Percentiles rank a stretch among this genome's conserved stretches.
These are phyloP conservation scores for Falco concolor DNA, from an alignment of 2,797 vertebrate genomes.

Conservation along the genomic window DNA sequence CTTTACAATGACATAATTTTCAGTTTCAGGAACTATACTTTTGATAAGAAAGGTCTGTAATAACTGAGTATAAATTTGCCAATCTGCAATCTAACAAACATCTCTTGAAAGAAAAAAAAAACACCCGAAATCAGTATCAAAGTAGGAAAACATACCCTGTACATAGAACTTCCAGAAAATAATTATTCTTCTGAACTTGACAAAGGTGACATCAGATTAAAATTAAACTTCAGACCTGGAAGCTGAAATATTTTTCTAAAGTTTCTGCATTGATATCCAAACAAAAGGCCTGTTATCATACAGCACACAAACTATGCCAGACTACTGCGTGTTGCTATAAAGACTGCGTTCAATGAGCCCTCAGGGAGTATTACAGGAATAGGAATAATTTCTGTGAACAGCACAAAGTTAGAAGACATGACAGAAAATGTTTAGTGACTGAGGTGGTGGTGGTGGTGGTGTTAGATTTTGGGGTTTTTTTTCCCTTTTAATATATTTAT, in stretches of 20 bases:
- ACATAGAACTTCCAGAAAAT: not conserved
- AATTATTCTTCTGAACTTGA: not conserved
- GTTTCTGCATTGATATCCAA: not conserved
- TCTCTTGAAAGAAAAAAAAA: not conserved
- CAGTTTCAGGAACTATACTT: not conserved
- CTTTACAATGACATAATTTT: not conserved
- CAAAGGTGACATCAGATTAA: not conserved
- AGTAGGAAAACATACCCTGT: not conserved
- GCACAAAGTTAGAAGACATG: not conserved
- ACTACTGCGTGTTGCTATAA: not conserved
- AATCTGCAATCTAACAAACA: not conserved
- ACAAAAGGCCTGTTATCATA: not conserved
- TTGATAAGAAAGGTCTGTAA: not conserved
- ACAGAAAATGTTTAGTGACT: not conserved
- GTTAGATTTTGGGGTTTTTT: too few species aligned
- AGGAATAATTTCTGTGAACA: not conserved
- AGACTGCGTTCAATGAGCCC: not conserved
- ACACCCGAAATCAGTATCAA: rapidly evolving
- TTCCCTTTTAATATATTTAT: not conserved
- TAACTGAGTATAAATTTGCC: not conserved
- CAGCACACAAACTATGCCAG: not conserved
- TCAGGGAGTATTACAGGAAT: not conserved
- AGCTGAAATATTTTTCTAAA: not conserved
- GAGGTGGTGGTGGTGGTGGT: not conserved
- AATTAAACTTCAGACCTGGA: not conserved